Conservation (phyloP, 1,140 invertebrate species). For the Eriosoma lanigerum region DNA sequence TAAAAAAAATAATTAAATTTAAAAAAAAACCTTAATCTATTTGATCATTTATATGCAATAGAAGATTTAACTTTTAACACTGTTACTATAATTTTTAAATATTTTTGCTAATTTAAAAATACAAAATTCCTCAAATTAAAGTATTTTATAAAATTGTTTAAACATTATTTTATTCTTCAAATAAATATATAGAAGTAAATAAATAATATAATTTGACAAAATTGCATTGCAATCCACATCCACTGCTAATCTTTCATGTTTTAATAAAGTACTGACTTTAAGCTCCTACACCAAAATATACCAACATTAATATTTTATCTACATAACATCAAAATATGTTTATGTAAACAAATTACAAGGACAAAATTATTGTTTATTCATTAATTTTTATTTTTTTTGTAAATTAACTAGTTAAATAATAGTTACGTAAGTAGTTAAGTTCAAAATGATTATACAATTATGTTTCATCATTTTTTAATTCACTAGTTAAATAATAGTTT, state of each 20-base stretch:
- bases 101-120: not conserved
- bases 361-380: not conserved
- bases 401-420: not conserved
- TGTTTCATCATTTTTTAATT: not conserved
- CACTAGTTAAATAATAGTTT: not conserved
- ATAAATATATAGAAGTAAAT: constrained; percentile 5
- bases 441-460: not conserved
- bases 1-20: too few relatives aligned
- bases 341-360: too few relatives aligned
- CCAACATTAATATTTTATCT: constrained; percentile 5
- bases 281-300: constrained; percentile 16
- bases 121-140: too few relatives aligned
- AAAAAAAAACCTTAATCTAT: too few relatives aligned
- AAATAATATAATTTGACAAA: not conserved
- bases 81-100: not conserved
- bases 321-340: not conserved
- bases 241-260: not conserved
- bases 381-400: too few relatives aligned
- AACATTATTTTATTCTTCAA: too few relatives aligned
- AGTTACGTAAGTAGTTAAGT: not conserved
- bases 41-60: too few relatives aligned
- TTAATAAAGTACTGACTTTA: not conserved
- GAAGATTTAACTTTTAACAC: not conserved
- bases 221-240: not conserved
- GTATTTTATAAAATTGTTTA: too few relatives aligned